A percentile compares a stretch with the other conserved stretches of the same genome.
These are phyloP conservation scores for Vicugna pacos DNA, from an alignment of 2,113 vertebrate species.

Conservation along the genomic window DNA sequence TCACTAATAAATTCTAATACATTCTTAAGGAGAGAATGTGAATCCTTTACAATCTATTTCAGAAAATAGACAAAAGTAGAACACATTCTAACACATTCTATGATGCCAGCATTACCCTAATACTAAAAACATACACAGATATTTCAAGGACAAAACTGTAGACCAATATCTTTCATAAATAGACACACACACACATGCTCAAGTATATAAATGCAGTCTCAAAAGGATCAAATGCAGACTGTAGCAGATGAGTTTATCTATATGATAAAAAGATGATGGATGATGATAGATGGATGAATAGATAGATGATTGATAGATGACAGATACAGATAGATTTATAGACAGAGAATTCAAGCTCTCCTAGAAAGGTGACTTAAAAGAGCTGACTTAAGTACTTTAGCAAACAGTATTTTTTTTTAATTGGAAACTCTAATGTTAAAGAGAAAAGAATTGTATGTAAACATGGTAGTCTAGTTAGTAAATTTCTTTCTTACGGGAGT, in stretches of 20 bases:
- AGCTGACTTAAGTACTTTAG: background rate
- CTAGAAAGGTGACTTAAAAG: background rate
- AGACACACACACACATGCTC: background rate
- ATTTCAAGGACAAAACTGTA: background rate
- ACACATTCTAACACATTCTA: background rate
- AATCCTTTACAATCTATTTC: background rate
- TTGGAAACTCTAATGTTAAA: background rate
- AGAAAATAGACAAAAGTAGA: background rate
- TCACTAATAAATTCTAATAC: background rate
- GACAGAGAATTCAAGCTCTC: background rate
- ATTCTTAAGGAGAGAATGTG: background rate
- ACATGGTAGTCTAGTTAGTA: background rate
- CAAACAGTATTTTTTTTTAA: background rate
- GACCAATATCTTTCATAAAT: background rate
- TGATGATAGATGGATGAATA: background rate
- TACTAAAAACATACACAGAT: background rate
- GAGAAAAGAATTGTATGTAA: background rate
- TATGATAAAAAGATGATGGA: background rate
- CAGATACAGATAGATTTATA: background rate
- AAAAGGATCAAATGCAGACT: background rate
- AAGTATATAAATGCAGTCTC: background rate
- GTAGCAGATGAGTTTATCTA: background rate
- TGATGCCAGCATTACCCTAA: background rate
- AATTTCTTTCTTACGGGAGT: background rate
- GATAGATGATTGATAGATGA: background rate